phyloP scores from a whole-genome alignment of 2,113 vertebrate genomes.

The Clinocottus analis region DNA sequence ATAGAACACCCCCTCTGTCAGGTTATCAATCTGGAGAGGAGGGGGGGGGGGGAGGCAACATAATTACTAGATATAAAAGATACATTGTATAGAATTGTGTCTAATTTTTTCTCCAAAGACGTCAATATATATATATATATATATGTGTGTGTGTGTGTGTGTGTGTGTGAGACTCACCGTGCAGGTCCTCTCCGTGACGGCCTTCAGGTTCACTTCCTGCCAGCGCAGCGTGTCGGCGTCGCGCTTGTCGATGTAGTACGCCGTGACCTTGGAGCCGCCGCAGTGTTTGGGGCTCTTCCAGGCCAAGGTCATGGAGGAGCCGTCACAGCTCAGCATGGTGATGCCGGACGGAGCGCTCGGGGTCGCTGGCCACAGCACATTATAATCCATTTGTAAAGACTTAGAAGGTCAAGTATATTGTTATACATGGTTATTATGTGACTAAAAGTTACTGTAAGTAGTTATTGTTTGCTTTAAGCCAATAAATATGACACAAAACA shows the following conservation, averaged over 20 bases:
- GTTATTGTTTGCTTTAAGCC: no score
- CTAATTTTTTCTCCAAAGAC: no score
- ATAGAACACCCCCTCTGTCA: slow-evolving; percentile 89
- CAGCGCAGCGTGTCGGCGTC: slow-evolving; percentile 86
- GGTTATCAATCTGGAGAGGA: slow-evolving; percentile 85
- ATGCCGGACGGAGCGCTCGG: slow-evolving; percentile 92
- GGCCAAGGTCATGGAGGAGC: slow-evolving; percentile 92
- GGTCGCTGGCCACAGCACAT: slow-evolving; percentile 78
- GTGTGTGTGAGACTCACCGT: no score
- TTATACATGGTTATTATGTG: no score
- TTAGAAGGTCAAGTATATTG: not conserved
- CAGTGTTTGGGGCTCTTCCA: slow-evolving; percentile 93
- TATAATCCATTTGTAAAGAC: not conserved
- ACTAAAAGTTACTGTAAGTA: no score
- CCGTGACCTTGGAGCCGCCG: slow-evolving; percentile 90
- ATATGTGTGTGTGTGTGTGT: no score
- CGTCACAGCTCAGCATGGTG: slow-evolving; percentile 90
- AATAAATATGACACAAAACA: no score
- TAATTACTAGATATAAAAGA: no score
- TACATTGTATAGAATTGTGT: no score
- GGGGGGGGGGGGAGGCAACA: no score
- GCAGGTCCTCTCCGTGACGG: slow-evolving; percentile 81
- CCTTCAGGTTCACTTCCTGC: slow-evolving; percentile 89
- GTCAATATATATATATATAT: no score
- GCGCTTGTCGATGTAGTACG: slow-evolving; percentile 92